These are phyloP conservation scores for Prionace glauca DNA, from an alignment of 2,797 vertebrate genomes.

Conservation along the genomic window DNA sequence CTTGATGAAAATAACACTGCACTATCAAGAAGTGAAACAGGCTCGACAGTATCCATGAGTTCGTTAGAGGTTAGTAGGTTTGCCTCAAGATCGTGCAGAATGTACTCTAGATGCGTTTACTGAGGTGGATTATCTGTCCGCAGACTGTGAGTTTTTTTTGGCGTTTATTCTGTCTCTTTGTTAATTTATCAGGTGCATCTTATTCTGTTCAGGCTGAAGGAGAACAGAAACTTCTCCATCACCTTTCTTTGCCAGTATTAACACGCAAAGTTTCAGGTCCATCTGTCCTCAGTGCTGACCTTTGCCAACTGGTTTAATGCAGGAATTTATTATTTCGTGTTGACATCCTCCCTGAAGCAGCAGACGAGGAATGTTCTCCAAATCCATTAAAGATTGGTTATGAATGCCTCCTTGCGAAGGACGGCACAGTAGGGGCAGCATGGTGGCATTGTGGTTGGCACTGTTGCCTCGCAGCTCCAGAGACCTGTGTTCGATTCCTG, in stretches of 20 bases:
- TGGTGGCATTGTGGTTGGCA: too few species aligned
- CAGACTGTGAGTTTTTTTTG: not conserved
- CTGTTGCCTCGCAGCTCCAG: too few species aligned
- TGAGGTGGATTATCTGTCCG: not conserved
- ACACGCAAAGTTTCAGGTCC: not conserved
- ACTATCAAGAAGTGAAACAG: constrained; percentile 91
- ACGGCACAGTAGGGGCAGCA: too few species aligned
- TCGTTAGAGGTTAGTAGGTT: constrained; percentile 84
- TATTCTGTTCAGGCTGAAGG: not conserved
- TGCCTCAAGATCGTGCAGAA: not conserved
- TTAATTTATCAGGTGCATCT: not conserved
- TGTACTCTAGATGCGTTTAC: too few species aligned
- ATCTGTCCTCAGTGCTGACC: not conserved
- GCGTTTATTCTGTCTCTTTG: not conserved
- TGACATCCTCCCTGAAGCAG: not conserved
- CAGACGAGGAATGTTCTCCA: not conserved
- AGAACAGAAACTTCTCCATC: not conserved
- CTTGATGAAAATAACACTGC: constrained; percentile 82
- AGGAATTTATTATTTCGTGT: not conserved
- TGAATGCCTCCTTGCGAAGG: too few species aligned
- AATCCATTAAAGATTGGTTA: not conserved
- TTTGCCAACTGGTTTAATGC: not conserved
- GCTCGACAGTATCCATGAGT: constrained; percentile 97
- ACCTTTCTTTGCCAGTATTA: not conserved
- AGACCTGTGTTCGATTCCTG: too few species aligned